Base-by-base conservation (phyloP, 2,113 vertebrate species). In the Melanotaenia duboulayi region DNA sequence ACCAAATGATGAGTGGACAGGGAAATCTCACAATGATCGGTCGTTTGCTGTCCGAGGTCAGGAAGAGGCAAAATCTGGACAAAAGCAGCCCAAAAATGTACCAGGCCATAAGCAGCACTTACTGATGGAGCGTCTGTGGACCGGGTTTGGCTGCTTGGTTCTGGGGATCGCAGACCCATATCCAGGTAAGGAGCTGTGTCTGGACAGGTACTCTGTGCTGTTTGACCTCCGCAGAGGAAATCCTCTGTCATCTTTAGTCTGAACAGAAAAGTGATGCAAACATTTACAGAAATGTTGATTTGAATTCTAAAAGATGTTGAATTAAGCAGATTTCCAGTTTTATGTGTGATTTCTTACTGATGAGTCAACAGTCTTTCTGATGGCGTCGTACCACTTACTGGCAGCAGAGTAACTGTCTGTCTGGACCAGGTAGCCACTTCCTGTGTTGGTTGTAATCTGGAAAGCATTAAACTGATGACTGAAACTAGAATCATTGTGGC, bases 51-150 rank as follows among this genome's bases (percentile, higher is more conserved):
- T n/a, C n/a, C n/a, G n/a, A n/a, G n/a, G n/a, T n/a, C n/a, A n/a
- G n/a, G n/a, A n/a, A n/a, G n/a, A n/a, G n/a, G n/a, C n/a, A n/a
- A n/a, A n/a, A n/a, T n/a, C n/a, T n/a, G n/a, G n/a, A n/a, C n/a
- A n/a, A n/a, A n/a, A n/a, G n/a, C n/a, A n/a, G n/a, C n/a, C n/a
- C n/a, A n/a, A n/a, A n/a, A n/a, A n/a, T n/a, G n/a, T n/a, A n/a
- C n/a, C n/a, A n/a, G n/a, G n/a, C 8, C 32, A 5, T 35, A 3
- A 35, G 5, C 32, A 35, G 8, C 22, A 55, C 81, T 80, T 22
- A 90, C 88, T 90, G 74, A 90, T 86, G 68, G 88, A 90, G 24
- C 88, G 85, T 24, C 88, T 52, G 65, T 90, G 75, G 11, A 24
- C 55, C 0, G 73, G 67, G 64, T 78, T 85, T 13, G 28, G 52